Conservation (phyloP, 2,888 invertebrate genomes). For the Prosapia bicincta region DNA sequence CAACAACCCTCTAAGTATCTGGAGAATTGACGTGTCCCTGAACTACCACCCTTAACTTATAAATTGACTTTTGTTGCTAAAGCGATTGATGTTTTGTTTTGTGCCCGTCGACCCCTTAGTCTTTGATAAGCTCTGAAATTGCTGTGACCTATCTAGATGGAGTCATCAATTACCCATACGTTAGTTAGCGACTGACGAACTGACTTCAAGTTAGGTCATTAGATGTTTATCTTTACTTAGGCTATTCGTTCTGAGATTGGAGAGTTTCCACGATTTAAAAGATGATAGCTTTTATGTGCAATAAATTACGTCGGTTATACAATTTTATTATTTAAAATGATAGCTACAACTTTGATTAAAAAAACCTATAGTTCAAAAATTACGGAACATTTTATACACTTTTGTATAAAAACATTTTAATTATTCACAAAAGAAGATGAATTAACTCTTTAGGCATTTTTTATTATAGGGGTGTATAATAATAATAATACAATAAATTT, state of each 20-base stretch:
- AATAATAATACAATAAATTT: too few relatives aligned
- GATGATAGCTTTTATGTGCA: too few relatives aligned
- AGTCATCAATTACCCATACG: background rate
- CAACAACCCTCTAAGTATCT: conserved; percentile 13
- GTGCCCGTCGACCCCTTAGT: background rate
- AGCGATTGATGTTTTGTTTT: conserved; percentile 19
- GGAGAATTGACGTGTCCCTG: conserved; percentile 19
- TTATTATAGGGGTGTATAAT: too few relatives aligned
- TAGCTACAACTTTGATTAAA: too few relatives aligned
- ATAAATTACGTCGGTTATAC: too few relatives aligned
- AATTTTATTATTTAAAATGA: too few relatives aligned
- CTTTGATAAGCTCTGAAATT: background rate
- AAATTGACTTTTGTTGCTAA: conserved; percentile 20
- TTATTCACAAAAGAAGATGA: too few relatives aligned
- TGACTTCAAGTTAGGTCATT: background rate
- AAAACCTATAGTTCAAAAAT: too few relatives aligned
- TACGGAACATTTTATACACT: too few relatives aligned
- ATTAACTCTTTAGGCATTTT: too few relatives aligned
- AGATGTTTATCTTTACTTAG: background rate
- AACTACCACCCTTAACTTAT: conserved; percentile 11
- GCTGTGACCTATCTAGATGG: background rate
- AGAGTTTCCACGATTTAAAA: too few relatives aligned
- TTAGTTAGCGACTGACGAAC: background rate
- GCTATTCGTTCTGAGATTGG: background rate
- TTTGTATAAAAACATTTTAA: too few relatives aligned